Evolutionary conservation across 2,888 invertebrate species (phyloP).

Genomic region (Eristalis tenax): DNA sequence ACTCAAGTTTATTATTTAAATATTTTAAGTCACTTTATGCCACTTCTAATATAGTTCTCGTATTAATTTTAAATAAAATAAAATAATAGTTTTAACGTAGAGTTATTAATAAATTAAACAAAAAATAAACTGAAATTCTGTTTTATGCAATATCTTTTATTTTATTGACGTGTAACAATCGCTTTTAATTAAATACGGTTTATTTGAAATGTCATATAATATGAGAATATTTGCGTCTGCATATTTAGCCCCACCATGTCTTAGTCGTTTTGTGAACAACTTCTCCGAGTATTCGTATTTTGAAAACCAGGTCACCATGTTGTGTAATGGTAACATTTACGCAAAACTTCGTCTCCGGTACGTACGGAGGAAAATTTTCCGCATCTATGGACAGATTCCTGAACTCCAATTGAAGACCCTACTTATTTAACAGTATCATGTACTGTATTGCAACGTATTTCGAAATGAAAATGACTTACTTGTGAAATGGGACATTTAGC

Average conservation of each 20-base stretch:
- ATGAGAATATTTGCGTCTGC: not conserved
- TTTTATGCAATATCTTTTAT: no score
- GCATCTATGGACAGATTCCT: not conserved
- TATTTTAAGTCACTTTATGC: no score
- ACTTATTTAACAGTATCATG: not conserved
- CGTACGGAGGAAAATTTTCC: slow-evolving; percentile 29
- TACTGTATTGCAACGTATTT: not conserved
- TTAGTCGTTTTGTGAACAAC: slow-evolving; percentile 1
- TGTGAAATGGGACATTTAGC: slow-evolving; percentile 14
- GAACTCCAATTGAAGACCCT: not conserved
- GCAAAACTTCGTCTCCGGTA: slow-evolving; percentile 8
- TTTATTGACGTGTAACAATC: no score
- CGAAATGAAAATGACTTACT: not conserved
- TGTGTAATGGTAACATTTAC: not conserved
- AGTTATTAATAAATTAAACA: no score
- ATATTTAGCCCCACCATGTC: not conserved
- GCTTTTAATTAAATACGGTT: no score
- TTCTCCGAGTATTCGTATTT: not conserved
- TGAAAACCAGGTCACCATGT: not conserved
- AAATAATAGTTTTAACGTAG: no score
- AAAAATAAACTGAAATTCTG: no score
- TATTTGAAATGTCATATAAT: no score
- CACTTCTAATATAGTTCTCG: no score
- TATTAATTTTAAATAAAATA: no score
- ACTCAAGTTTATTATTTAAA: no score